These are phyloP conservation scores for Campylorhamphus procurvoides DNA, from an alignment of 2,113 vertebrate species.

Conservation along the genomic window DNA sequence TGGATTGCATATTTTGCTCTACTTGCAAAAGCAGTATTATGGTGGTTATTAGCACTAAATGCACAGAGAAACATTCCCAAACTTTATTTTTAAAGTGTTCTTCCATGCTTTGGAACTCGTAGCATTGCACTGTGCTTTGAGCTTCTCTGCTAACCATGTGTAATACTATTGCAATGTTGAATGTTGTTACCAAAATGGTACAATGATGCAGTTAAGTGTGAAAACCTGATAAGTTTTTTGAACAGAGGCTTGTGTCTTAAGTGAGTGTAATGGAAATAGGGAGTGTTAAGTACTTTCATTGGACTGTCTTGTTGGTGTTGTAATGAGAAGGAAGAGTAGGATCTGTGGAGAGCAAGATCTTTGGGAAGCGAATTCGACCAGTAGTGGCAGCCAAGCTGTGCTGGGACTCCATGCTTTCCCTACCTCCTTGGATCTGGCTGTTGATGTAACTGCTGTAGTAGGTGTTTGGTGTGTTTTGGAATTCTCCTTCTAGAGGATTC, in stretches of 20 bases:
- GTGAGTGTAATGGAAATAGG: neutral
- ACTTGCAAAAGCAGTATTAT: neutral
- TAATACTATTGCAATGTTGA: neutral
- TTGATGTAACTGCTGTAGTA: neutral
- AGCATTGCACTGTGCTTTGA: neutral
- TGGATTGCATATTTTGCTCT: neutral
- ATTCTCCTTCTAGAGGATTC: neutral
- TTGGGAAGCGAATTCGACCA: neutral
- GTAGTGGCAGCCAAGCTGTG: neutral
- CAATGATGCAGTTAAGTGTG: neutral
- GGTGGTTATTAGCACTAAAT: neutral
- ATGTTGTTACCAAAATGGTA: neutral
- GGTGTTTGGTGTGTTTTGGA: neutral
- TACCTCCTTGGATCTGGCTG: neutral
- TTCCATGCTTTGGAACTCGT: neutral
- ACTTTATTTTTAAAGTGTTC: neutral
- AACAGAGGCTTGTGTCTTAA: neutral
- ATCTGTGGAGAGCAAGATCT: neutral
- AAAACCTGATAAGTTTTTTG: neutral
- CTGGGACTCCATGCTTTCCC: neutral
- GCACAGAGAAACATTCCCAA: neutral
- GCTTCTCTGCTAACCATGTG: neutral
- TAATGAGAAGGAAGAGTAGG: neutral
- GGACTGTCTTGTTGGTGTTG: neutral
- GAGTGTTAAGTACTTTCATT: neutral